phyloP scores from a whole-genome alignment of 1,140 invertebrate genomes.

The Plodia interpunctella region DNA sequence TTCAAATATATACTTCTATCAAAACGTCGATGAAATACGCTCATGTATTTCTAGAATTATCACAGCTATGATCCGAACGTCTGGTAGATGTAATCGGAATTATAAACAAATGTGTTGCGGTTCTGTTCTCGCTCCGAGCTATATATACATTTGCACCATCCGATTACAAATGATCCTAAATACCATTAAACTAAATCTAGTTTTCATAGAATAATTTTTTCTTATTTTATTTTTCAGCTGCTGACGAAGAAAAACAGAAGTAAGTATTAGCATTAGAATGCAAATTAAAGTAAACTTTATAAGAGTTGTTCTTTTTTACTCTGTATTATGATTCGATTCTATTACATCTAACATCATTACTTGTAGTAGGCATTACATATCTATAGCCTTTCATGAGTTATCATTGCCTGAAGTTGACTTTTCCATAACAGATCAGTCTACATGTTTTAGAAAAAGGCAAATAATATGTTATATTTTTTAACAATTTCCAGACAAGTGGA shows the following conservation, averaged over 20 bases:
- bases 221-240: constrained; percentile 67
- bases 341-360: too few relatives aligned
- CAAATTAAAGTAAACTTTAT: too few relatives aligned
- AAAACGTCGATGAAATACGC: neutral
- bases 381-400: too few relatives aligned
- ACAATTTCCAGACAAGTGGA: constrained; percentile 91
- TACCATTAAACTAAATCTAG: neutral
- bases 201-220: constrained; percentile 9
- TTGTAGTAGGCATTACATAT: too few relatives aligned
- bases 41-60: constrained; percentile 34
- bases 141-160: constrained; percentile 7
- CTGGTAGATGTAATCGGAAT: constrained; percentile 42
- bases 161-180: neutral
- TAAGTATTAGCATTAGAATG: constrained; percentile 48
- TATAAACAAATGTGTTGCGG: constrained; percentile 24
- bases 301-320: too few relatives aligned
- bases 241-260: constrained; percentile 77
- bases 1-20: neutral
- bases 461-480: neutral
- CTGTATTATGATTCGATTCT: too few relatives aligned
- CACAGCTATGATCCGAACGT: constrained; percentile 26
- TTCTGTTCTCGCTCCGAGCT: constrained; percentile 11
- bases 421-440: too few relatives aligned
- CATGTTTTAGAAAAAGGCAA: neutral
- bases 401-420: too few relatives aligned